These are phyloP conservation scores for Pseudocheirus occidentalis DNA, from an alignment of 2,797 vertebrate genomes.

Conservation along the genomic window DNA sequence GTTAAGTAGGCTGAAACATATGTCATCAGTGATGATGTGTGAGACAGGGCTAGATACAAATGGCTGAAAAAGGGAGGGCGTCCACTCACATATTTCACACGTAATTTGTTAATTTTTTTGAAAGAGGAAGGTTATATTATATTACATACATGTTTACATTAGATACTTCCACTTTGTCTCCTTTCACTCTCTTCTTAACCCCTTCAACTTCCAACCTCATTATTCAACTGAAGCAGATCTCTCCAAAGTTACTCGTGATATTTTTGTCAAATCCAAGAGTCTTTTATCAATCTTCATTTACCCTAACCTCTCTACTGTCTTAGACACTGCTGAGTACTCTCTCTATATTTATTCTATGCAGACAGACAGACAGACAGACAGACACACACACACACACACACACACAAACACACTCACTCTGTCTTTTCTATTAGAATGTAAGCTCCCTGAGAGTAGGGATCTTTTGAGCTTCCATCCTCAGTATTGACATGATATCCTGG, in stretches of 20 bases:
- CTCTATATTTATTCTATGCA: neutral
- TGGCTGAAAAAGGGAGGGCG: neutral
- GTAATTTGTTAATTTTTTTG: neutral
- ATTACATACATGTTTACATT: neutral
- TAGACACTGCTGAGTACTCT: neutral
- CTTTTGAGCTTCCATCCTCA: neutral
- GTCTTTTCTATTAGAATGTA: neutral
- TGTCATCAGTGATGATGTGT: neutral
- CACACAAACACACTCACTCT: too few relatives aligned
- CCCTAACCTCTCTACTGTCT: neutral
- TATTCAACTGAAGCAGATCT: neutral
- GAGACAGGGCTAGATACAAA: neutral
- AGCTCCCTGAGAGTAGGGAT: neutral
- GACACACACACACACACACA: too few relatives aligned
- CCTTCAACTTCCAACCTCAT: neutral
- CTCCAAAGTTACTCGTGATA: neutral
- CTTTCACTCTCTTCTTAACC: neutral
- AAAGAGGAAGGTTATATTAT: neutral
- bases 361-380: too few relatives aligned
- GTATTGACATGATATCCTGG: neutral
- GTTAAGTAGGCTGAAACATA: neutral
- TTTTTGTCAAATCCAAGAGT: neutral
- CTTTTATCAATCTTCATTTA: neutral
- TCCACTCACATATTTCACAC: neutral
- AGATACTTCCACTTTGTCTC: neutral